Conservation (phyloP, 2,113 vertebrate species). For the Romanogobio albipinnatus region DNA sequence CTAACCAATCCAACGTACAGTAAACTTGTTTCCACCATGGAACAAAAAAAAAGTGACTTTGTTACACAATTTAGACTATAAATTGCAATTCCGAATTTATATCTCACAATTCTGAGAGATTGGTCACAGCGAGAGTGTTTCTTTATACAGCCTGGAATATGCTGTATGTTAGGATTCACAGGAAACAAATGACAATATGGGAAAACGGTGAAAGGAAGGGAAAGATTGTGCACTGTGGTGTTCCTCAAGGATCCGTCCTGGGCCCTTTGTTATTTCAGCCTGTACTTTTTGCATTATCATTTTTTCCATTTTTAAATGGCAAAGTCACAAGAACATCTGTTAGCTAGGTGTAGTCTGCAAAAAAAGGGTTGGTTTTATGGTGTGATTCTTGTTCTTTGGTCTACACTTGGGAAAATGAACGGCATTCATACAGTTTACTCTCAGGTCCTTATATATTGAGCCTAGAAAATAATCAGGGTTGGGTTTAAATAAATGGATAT, state of each 20-base stretch:
- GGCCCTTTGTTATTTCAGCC: conserved; percentile 16
- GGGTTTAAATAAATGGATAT: no score
- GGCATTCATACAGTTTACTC: no score
- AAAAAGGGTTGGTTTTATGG: neutral
- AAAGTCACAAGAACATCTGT: neutral
- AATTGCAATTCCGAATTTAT: no score
- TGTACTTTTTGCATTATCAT: conserved; percentile 28
- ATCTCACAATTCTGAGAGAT: no score
- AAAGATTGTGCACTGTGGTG: conserved; percentile 1
- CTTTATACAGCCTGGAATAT: neutral
- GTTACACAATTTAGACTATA: no score
- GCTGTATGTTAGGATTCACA: neutral
- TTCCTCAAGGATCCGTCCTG: neutral
- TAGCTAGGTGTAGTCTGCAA: neutral
- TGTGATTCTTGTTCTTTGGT: neutral
- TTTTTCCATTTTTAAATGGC: neutral
- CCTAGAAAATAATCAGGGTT: no score
- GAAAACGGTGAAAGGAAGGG: neutral
- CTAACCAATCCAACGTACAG: no score
- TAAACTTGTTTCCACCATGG: no score
- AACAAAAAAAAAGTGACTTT: no score
- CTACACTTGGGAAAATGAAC: no score
- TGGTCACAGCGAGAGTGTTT: neutral
- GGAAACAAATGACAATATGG: neutral
- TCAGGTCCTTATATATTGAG: no score